Conservation (phyloP, 1,140 invertebrate genomes). For the Cherax quadricarinatus region DNA sequence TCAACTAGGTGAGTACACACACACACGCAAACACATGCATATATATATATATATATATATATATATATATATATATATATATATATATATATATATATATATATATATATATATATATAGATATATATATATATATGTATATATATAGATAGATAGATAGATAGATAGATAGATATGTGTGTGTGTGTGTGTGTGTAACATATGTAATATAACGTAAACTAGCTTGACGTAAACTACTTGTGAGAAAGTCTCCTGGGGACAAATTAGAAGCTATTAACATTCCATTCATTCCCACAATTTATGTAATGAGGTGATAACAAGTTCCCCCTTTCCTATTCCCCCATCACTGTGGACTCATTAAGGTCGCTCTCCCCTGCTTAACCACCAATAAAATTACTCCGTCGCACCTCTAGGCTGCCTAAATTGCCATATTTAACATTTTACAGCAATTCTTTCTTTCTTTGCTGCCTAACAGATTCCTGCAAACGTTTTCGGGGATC, state of each 20-base stretch:
- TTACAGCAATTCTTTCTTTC: slow-evolving; percentile 14
- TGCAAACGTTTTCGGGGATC: too few relatives aligned
- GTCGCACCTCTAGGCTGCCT: slow-evolving; percentile 27
- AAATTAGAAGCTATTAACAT: slow-evolving; percentile 36
- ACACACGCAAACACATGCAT: too few relatives aligned
- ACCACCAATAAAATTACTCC: slow-evolving; percentile 51
- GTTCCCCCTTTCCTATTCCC: background rate
- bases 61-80: too few relatives aligned
- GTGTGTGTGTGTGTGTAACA: too few relatives aligned
- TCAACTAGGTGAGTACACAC: too few relatives aligned
- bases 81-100: too few relatives aligned
- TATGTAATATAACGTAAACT: too few relatives aligned
- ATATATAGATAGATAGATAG: slow-evolving; percentile 7
- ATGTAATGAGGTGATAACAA: slow-evolving; percentile 52
- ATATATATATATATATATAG: background rate
- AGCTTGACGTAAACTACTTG: too few relatives aligned
- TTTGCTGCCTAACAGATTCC: background rate
- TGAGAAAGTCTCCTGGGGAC: background rate
- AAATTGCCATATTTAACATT: slow-evolving; percentile 50
- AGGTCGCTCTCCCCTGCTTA: slow-evolving; percentile 20
- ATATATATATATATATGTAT: slow-evolving; percentile 22
- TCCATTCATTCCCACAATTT: slow-evolving; percentile 54
- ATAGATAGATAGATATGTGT: too few relatives aligned
- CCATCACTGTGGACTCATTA: slow-evolving; percentile 6
- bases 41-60: too few relatives aligned